Evolutionary conservation across 2,888 invertebrate genomes (phyloP).

Genomic region (Nomada goodeniana): DNA sequence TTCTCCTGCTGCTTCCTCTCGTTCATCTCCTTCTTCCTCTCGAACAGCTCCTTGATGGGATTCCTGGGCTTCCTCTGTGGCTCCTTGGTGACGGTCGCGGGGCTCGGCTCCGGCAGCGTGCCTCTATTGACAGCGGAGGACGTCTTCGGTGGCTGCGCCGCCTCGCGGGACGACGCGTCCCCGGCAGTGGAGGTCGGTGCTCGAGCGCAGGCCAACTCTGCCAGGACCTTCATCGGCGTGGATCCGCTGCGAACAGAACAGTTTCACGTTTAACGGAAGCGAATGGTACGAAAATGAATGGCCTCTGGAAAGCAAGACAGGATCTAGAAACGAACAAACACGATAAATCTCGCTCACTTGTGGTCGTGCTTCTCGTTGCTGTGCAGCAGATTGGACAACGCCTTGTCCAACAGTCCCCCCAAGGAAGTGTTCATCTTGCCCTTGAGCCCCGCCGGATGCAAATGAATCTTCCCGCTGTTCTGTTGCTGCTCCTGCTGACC

Average conservation of each 20-base stretch:
- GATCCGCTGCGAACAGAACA: slow-evolving; percentile 77
- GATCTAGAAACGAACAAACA: not conserved
- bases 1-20: slow-evolving; percentile 79
- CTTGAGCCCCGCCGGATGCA: slow-evolving; percentile 73
- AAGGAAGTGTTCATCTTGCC: slow-evolving; percentile 74
- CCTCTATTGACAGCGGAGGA: slow-evolving; percentile 32
- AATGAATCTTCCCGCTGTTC: slow-evolving; percentile 26
- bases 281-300: too few species aligned
- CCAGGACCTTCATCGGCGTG: slow-evolving; percentile 82
- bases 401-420: slow-evolving; percentile 79
- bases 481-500: slow-evolving; percentile 24
- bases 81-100: slow-evolving; percentile 46
- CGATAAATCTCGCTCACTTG: slow-evolving; percentile 74
- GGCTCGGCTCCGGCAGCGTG: not conserved
- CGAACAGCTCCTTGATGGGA: slow-evolving; percentile 82
- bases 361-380: slow-evolving; percentile 82
- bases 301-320: not conserved
- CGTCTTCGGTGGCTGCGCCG: slow-evolving; percentile 35
- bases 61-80: slow-evolving; percentile 76
- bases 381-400: slow-evolving; percentile 80
- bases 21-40: slow-evolving; percentile 80
- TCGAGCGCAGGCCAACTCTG: slow-evolving; percentile 82
- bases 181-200: slow-evolving; percentile 78
- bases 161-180: slow-evolving; percentile 44
- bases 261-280: not conserved